These are phyloP conservation scores for Lasiommata megera DNA, from an alignment of 2,888 invertebrate genomes.

Conservation along the genomic window DNA sequence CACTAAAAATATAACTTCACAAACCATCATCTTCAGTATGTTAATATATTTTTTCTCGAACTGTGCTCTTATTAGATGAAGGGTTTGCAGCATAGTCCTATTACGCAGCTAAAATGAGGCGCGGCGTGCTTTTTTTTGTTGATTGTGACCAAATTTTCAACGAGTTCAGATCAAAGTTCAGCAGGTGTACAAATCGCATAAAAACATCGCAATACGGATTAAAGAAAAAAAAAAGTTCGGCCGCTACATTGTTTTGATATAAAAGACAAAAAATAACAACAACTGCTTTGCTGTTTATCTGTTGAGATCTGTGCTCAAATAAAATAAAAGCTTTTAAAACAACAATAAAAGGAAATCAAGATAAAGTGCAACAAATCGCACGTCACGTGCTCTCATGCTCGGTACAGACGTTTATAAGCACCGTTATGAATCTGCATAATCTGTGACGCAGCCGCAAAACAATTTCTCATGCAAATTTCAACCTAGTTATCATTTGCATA, in stretches of 20 bases:
- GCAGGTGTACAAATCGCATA: background rate
- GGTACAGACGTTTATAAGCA: conserved; percentile 46
- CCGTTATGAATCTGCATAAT: conserved; percentile 57
- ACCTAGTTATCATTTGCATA: conserved; percentile 25
- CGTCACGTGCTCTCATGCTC: conserved; percentile 62
- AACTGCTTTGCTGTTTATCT: background rate
- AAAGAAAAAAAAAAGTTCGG: background rate
- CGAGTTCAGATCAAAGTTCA: background rate
- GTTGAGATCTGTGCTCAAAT: conserved; percentile 10
- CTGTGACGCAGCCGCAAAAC: conserved; percentile 25
- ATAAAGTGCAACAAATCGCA: conserved; percentile 72
- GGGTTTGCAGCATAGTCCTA: no score
- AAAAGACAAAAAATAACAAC: background rate
- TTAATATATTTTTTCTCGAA: no score
- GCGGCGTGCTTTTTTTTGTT: no score
- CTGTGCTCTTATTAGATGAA: no score
- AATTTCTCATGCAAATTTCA: conserved; percentile 31
- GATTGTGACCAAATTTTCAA: no score
- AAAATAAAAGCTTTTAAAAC: conserved; percentile 23
- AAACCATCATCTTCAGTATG: no score
- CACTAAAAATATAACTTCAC: no score
- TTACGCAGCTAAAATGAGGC: no score
- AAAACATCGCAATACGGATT: background rate
- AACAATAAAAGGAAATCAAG: conserved; percentile 34
- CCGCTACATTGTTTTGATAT: background rate